phyloP scores from a whole-genome alignment of 2,797 vertebrate species.

The Apogon hyalosoma region DNA sequence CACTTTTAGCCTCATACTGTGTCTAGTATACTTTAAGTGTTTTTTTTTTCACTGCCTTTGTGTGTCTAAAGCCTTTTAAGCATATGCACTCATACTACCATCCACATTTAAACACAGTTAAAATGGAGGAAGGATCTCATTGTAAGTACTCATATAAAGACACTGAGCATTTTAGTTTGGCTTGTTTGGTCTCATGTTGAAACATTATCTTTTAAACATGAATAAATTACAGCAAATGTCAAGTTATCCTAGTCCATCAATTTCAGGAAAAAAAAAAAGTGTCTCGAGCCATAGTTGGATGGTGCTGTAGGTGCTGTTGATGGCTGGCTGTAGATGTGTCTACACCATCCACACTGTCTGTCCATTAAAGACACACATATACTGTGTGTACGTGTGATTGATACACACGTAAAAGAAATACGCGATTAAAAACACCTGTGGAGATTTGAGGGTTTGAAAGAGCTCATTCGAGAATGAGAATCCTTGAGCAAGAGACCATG shows the following conservation, averaged over 20 bases:
- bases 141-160: background rate
- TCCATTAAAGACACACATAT: background rate
- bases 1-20: background rate
- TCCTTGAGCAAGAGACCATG: conserved; percentile 42
- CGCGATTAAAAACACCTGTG: background rate
- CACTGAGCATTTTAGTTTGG: background rate
- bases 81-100: background rate
- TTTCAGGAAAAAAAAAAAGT: too few species aligned
- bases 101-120: background rate
- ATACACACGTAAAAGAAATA: background rate
- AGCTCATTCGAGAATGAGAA: conserved; percentile 27
- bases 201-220: too few species aligned
- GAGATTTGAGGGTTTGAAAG: conserved; percentile 20
- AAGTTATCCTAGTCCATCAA: too few species aligned
- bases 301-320: too few species aligned
- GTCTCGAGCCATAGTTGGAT: too few species aligned
- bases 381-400: background rate
- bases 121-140: background rate
- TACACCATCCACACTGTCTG: too few species aligned
- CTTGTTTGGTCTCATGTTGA: background rate
- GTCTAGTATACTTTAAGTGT: conserved; percentile 11
- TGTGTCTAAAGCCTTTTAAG: conserved; percentile 1
- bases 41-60: conserved; percentile 10
- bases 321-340: too few species aligned
- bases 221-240: too few species aligned